Evolutionary conservation across 2,888 invertebrate species (phyloP).

Genomic region (Embidobia sp.): DNA sequence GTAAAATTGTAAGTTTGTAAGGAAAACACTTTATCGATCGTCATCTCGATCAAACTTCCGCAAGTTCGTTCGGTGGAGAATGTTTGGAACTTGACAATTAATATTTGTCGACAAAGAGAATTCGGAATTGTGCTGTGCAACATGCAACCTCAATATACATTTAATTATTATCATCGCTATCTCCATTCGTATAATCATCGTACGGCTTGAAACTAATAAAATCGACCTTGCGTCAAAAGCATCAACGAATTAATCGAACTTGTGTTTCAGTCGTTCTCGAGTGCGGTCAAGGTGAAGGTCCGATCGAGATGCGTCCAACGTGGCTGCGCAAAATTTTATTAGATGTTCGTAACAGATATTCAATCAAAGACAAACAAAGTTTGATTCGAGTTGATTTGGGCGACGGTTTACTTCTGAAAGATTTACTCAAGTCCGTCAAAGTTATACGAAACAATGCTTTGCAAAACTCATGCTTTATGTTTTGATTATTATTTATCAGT

Average conservation of each 20-base stretch:
- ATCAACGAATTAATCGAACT: slow-evolving; percentile 63
- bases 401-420: slow-evolving; percentile 8
- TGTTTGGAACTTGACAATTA: slow-evolving; percentile 22
- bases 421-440: background rate
- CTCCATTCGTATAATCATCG: slow-evolving; percentile 54
- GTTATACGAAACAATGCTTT: background rate
- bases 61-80: too few relatives aligned
- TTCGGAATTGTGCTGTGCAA: slow-evolving; percentile 29
- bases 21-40: too few relatives aligned
- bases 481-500: too few relatives aligned
- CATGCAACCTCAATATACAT: slow-evolving; percentile 56
- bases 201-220: slow-evolving; percentile 56
- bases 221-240: slow-evolving; percentile 63
- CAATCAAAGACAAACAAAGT: slow-evolving; percentile 8
- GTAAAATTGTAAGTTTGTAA: too few relatives aligned
- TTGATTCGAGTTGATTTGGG: background rate
- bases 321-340: slow-evolving; percentile 49
- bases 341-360: slow-evolving; percentile 28
- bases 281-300: slow-evolving; percentile 63
- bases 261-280: slow-evolving; percentile 54
- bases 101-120: slow-evolving; percentile 54
- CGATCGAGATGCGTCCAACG: slow-evolving; percentile 47
- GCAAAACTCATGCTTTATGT: too few relatives aligned
- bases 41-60: background rate
- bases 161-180: slow-evolving; percentile 58